Percentiles rank a stretch among this genome's conserved stretches.
These are phyloP conservation scores for Brachyopa scutellaris DNA, from an alignment of 2,888 invertebrate species.

Conservation along the genomic window DNA sequence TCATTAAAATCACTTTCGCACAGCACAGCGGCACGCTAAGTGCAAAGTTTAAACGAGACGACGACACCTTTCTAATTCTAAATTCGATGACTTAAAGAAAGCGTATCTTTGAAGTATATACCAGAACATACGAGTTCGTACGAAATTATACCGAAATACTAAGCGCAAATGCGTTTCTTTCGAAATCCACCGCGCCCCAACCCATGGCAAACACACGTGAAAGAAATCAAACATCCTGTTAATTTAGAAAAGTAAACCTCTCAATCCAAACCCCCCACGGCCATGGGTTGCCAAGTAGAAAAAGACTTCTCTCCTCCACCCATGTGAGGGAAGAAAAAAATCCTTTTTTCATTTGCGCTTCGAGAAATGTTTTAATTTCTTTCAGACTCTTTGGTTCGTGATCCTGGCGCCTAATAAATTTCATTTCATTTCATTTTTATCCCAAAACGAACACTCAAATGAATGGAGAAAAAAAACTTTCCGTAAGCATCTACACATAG, in stretches of 20 bases:
- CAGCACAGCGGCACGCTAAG: constrained; percentile 33
- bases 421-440: constrained; percentile 69
- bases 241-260: constrained; percentile 71
- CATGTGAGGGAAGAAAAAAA: constrained; percentile 15
- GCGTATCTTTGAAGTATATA: constrained; percentile 42
- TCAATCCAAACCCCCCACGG: constrained; percentile 25
- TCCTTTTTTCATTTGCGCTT: constrained; percentile 68
- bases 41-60: constrained; percentile 57
- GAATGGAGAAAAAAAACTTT: constrained; percentile 25
- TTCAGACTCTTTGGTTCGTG: constrained; percentile 72
- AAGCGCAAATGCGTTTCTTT: constrained; percentile 40
- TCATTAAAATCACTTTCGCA: constrained; percentile 56
- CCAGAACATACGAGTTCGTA: constrained; percentile 36
- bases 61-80: constrained; percentile 48
- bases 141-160: constrained; percentile 60
- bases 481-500: constrained; percentile 46
- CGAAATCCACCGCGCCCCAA: not conserved
- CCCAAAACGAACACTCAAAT: constrained; percentile 66
- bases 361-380: constrained; percentile 72
- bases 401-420: constrained; percentile 73
- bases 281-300: constrained; percentile 56
- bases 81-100: constrained; percentile 68
- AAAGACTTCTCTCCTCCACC: not conserved
- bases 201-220: constrained; percentile 54
- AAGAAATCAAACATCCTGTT: constrained; percentile 73